Evolutionary conservation across 2,888 invertebrate genomes (phyloP), one percentile per base, ranked within the genome.

Genomic region (Euzetes globulus): DNA sequence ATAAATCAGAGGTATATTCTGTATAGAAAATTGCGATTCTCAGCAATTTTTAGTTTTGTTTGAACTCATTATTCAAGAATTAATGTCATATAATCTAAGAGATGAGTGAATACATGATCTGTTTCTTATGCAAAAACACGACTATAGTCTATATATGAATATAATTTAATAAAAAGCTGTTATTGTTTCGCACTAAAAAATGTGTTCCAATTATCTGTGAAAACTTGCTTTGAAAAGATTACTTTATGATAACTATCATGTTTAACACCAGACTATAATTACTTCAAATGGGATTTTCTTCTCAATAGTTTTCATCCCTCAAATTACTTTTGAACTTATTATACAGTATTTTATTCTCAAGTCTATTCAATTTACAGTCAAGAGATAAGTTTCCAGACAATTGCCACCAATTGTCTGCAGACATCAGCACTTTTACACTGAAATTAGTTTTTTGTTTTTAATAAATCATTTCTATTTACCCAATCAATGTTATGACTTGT

Each of bases 1-100:
- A 50, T 50, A 50, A n/a, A 50, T 55, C 41, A 55, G 58, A 58
- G 58, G 58, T 58, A 58, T 58, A 58, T 29, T n/a, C 27, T 22
- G 55, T 55, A 55, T 55, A 58, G 27, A 58, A 4, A 58, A 58
- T 58, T 17, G 58, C 58, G 17, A 58, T 58, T 29, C 22, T 1
- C 13, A 17, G 27, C 27, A 27, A 58, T 27, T 22, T 58, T 29
- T 55, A 41, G 13, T 41, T 13, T 41, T 33, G 13, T 13, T 58
- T 29, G 3, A 58, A 29, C 58, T 27, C 13, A 29, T 50, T 19
- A 55, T 55, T 55, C 6, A 1, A 25, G 22, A 22, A 25, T 22
- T 22, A 19, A 55, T 58, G 15, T 27, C 27, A 27, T 58, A 29
- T 29, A 13, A 29, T 58, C 9, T 27, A 55, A 55, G 6, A 55